Percentiles rank a stretch among this genome's conserved stretches.
These are phyloP conservation scores for Trichonephila inaurata DNA, from an alignment of 1,140 invertebrate species.

Conservation along the genomic window DNA sequence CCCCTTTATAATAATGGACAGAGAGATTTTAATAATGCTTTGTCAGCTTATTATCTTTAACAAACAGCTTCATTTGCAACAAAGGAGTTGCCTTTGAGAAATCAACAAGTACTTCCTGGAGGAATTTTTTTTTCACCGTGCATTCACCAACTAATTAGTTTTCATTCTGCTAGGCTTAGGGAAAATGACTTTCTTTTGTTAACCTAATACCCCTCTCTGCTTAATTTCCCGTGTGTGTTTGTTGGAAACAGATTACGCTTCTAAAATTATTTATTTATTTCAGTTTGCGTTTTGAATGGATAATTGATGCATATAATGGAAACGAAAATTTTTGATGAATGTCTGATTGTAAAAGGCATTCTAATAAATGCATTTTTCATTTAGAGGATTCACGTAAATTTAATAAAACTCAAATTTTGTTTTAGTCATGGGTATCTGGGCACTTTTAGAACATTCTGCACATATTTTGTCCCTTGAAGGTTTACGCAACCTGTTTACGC, in stretches of 20 bases:
- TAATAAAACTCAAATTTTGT: too few species aligned
- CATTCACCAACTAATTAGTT: constrained; percentile 39
- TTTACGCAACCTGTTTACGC: too few species aligned
- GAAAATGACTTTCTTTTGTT: constrained; percentile 39
- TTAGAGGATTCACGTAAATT: too few species aligned
- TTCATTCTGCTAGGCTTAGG: constrained; percentile 2
- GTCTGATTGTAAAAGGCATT: neutral
- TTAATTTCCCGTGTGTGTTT: neutral
- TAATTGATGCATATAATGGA: neutral
- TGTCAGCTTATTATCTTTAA: constrained; percentile 41
- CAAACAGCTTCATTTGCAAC: constrained; percentile 51
- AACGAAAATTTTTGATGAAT: neutral
- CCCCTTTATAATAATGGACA: neutral
- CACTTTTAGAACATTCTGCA: too few species aligned
- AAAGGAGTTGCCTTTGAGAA: constrained; percentile 20
- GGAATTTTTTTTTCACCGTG: neutral
- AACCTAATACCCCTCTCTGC: constrained; percentile 2
- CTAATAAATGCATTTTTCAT: neutral
- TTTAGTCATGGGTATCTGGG: too few species aligned
- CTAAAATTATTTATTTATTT: neutral
- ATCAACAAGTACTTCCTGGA: constrained; percentile 29
- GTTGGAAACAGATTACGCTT: neutral
- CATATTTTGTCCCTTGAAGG: too few species aligned
- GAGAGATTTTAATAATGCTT: constrained; percentile 3
- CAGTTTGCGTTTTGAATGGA: neutral